phyloP scores from a whole-genome alignment of 2,888 invertebrate species.

The Gandaritis pyraliata region DNA sequence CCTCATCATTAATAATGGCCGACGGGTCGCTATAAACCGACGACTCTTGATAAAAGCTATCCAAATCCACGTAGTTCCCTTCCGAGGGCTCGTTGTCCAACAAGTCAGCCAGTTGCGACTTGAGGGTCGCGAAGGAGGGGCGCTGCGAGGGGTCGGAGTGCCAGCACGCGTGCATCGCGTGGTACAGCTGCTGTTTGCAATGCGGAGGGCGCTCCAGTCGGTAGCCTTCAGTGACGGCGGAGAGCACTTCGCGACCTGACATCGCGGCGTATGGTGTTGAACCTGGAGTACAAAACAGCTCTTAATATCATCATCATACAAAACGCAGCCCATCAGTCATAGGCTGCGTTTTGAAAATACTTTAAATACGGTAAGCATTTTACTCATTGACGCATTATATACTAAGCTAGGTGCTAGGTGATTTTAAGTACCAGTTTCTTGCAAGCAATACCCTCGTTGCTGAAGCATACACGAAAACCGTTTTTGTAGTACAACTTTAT shows the following conservation, averaged over 20 bases:
- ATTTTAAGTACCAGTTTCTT: too few relatives aligned
- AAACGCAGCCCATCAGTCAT: too few relatives aligned
- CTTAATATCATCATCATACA: too few relatives aligned
- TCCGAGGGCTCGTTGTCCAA: slow-evolving; percentile 85
- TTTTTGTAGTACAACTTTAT: too few relatives aligned
- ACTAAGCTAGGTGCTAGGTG: too few relatives aligned
- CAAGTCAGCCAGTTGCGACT: slow-evolving; percentile 84
- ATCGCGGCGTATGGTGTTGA: slow-evolving; percentile 94
- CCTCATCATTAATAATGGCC: slow-evolving; percentile 79
- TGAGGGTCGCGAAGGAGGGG: slow-evolving; percentile 87
- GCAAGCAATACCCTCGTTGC: too few relatives aligned
- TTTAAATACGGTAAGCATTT: too few relatives aligned
- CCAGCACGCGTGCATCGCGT: slow-evolving; percentile 83
- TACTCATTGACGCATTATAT: too few relatives aligned
- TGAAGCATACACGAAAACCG: too few relatives aligned
- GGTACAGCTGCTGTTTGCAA: slow-evolving; percentile 86
- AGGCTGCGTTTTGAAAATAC: too few relatives aligned
- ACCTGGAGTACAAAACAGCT: slow-evolving; percentile 77
- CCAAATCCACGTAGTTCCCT: slow-evolving; percentile 88
- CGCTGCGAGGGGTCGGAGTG: slow-evolving; percentile 89
- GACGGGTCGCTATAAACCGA: slow-evolving; percentile 83
- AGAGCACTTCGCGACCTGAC: slow-evolving; percentile 92
- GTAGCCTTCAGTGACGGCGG: slow-evolving; percentile 90
- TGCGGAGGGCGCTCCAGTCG: slow-evolving; percentile 91
- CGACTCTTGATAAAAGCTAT: slow-evolving; percentile 87